phyloP scores from a whole-genome alignment of 2,113 vertebrate genomes.

The Mirounga angustirostris region DNA sequence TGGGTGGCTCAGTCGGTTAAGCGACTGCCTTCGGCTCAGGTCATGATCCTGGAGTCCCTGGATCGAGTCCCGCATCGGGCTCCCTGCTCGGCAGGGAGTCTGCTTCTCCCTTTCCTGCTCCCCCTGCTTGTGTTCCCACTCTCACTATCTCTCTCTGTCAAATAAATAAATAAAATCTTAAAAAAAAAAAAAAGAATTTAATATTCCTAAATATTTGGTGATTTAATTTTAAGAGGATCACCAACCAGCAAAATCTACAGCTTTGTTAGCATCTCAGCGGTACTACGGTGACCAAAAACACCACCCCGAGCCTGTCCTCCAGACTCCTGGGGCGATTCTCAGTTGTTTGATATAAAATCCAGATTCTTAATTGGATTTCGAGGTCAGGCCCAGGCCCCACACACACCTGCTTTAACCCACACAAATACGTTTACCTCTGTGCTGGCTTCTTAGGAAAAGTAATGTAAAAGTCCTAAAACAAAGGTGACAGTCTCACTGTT shows the following conservation, averaged over 20 bases:
- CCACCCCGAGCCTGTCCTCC: background rate
- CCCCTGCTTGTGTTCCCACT: too few species aligned
- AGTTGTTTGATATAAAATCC: background rate
- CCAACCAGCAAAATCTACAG: background rate
- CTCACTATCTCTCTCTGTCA: too few species aligned
- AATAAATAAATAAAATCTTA: too few species aligned
- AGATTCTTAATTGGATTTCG: background rate
- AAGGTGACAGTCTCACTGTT: background rate
- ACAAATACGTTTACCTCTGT: background rate
- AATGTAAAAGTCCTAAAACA: background rate
- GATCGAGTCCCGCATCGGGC: too few species aligned
- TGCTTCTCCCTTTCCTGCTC: too few species aligned
- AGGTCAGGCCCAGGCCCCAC: background rate
- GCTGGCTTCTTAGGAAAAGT: background rate
- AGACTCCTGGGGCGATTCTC: background rate
- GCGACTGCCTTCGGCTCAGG: too few species aligned
- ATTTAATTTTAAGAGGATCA: background rate
- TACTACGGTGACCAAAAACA: accelerated
- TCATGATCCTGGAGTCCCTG: too few species aligned
- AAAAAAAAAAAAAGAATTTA: too few species aligned
- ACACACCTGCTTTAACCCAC: background rate
- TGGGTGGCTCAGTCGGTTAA: too few species aligned
- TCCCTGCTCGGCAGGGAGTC: too few species aligned
- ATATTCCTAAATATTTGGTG: background rate
- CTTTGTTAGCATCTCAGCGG: background rate